Percentiles rank a stretch among this genome's conserved stretches.
These are phyloP conservation scores for Hycleus cichorii DNA, from an alignment of 1,140 invertebrate genomes.

Conservation along the genomic window DNA sequence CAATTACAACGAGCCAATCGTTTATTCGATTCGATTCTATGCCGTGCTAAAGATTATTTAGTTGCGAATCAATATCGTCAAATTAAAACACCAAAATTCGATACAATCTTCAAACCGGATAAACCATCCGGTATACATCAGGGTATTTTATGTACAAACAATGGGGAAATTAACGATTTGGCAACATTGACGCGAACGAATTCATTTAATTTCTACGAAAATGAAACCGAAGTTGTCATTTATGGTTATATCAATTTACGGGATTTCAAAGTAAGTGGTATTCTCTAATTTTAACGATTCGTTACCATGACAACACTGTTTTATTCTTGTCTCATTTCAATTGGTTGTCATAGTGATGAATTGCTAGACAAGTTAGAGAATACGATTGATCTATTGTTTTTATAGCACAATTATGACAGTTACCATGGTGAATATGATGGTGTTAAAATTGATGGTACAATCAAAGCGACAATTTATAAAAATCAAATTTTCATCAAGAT, in stretches of 20 bases:
- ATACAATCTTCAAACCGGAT: conserved; percentile 24
- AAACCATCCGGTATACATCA: conserved; percentile 25
- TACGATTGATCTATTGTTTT: not conserved
- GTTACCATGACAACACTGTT: no score
- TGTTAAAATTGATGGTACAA: conserved; percentile 20
- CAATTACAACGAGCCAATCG: conserved; percentile 24
- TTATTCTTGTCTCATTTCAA: no score
- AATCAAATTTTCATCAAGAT: conserved; percentile 29
- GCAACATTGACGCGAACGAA: conserved; percentile 27
- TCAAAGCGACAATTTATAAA: conserved; percentile 22
- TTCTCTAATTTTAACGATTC: not conserved
- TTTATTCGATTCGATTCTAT: conserved; percentile 28
- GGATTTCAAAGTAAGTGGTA: conserved; percentile 28
- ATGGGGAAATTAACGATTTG: conserved; percentile 26
- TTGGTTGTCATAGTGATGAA: no score
- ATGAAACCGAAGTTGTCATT: conserved; percentile 23
- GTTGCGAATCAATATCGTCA: conserved; percentile 22
- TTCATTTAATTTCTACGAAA: conserved; percentile 28
- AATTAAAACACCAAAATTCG: conserved; percentile 24
- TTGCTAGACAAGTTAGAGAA: not conserved
- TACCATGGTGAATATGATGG: conserved; percentile 23
- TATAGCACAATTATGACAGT: conserved; percentile 23
- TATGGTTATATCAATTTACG: conserved; percentile 28
- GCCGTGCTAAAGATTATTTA: conserved; percentile 29
- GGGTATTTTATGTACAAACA: conserved; percentile 21